These are phyloP conservation scores for Linhomoeus sp. DNA, from an alignment of 2,888 invertebrate genomes.

Conservation along the genomic window DNA sequence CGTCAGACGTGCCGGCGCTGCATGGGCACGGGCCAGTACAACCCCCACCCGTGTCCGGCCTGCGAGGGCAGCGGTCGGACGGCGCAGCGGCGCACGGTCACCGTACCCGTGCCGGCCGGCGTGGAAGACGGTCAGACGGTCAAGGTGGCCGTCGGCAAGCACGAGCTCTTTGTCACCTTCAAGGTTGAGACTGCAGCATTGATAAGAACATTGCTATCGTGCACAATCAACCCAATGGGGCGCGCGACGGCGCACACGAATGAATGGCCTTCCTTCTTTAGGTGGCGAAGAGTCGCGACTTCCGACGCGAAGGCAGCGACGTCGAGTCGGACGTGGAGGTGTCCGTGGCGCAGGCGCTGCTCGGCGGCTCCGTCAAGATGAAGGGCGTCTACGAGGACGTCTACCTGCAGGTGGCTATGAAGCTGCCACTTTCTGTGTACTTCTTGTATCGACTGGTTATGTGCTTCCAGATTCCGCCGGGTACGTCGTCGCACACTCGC, in stretches of 20 bases:
- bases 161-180: conserved; percentile 82
- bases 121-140: conserved; percentile 95
- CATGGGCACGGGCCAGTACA: conserved; percentile 61
- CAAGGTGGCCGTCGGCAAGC: conserved; percentile 69
- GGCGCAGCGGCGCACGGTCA: conserved; percentile 66
- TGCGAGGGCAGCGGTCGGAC: conserved; percentile 68
- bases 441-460: too few relatives aligned
- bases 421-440: too few relatives aligned
- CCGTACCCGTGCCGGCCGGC: conserved; percentile 74
- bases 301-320: conserved; percentile 76
- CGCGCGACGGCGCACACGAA: too few relatives aligned
- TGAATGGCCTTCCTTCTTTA: conserved; percentile 17
- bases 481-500: conserved; percentile 76
- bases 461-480: conserved; percentile 62
- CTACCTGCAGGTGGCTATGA: conserved; percentile 62
- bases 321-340: conserved; percentile 66
- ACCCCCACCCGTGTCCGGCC: conserved; percentile 69
- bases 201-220: too few relatives aligned
- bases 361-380: conserved; percentile 73
- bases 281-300: conserved; percentile 40
- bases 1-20: conserved; percentile 79
- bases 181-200: too few relatives aligned
- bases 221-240: too few relatives aligned
- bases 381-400: conserved; percentile 90
- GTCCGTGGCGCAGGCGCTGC: conserved; percentile 67